Conservation (phyloP, 2,888 invertebrate species). For the Drosophila incognita region DNA sequence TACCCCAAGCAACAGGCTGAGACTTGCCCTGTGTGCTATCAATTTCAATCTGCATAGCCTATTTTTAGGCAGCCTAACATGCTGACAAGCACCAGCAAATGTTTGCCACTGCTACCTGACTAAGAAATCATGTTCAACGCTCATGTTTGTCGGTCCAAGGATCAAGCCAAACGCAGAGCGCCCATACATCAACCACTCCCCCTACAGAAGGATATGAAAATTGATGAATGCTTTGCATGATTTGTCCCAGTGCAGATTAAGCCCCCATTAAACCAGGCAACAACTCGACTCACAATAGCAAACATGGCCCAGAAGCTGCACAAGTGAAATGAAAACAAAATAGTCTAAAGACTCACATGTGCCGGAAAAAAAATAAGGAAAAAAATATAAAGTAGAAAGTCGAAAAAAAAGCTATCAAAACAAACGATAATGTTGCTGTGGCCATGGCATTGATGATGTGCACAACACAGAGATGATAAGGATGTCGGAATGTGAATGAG, state of each 20-base stretch:
- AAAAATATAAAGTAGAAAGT: slow-evolving; percentile 1
- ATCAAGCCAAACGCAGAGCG: slow-evolving; percentile 25
- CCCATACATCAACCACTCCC: not conserved
- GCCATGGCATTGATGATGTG: slow-evolving; percentile 60
- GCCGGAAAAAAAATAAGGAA: slow-evolving; percentile 4
- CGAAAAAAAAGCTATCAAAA: slow-evolving; percentile 66
- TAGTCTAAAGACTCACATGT: slow-evolving; percentile 38
- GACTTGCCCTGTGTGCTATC: slow-evolving; percentile 42
- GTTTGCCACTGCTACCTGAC: slow-evolving; percentile 32
- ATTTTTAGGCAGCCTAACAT: slow-evolving; percentile 58
- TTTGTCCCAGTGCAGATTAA: slow-evolving; percentile 53
- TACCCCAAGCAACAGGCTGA: slow-evolving; percentile 15
- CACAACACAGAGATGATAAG: slow-evolving; percentile 61
- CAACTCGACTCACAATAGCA: slow-evolving; percentile 20
- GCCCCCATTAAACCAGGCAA: slow-evolving; percentile 12
- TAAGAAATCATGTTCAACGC: slow-evolving; percentile 16
- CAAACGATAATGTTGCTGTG: slow-evolving; percentile 68
- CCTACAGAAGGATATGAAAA: slow-evolving; percentile 53
- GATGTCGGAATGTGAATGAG: slow-evolving; percentile 54
- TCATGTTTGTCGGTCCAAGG: slow-evolving; percentile 12
- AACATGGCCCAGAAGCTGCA: slow-evolving; percentile 39
- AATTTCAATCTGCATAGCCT: slow-evolving; percentile 69
- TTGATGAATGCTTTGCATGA: slow-evolving; percentile 77
- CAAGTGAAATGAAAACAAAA: slow-evolving; percentile 43
- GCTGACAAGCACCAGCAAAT: slow-evolving; percentile 69